Evolutionary conservation across 2,888 invertebrate species (phyloP), one percentile per base, ranked within the genome.

Genomic region (Ormyrus labotus): DNA sequence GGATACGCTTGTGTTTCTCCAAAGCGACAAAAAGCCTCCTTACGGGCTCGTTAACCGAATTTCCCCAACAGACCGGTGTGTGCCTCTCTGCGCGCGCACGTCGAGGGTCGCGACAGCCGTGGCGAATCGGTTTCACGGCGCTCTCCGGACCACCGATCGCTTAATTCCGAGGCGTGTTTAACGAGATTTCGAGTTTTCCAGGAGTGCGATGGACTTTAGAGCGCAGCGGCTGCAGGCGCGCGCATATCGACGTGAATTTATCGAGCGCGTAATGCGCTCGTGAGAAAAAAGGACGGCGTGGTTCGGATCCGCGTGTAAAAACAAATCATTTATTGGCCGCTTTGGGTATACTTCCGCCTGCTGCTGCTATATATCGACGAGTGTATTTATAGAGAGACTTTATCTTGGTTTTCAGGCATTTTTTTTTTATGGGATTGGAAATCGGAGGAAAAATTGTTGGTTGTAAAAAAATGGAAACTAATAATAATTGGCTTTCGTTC

Each of bases 111-210:
- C 6, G 58, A 45, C 51, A 53, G 48, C 8, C 87, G 85, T 85
- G 80, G 81, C 88, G 82, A 90, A 90, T 90, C 86, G 85, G 90
- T 90, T 88, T 85, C 71, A 84, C 83, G 83, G 85, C 80, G 83
- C 82, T 84, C 85, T 84, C 13, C 34, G 65, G 81, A 83, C 84
- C 85, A 82, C 83, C 85, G 84, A 84, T 86, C 81, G 76, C 85
- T 84, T 86, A 88, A 90, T 90, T 90, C 89, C 90, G 89, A 88
- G 69, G 77, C 82, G 82, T 84, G 13, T 84, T 83, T 84, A 84
- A 84, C 81, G 83, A 82, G 81, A 83, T 83, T 82, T 83, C 68
- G 67, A 81, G 60, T 78, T 81, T 82, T 68, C 77, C 79, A 70
- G 60, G 55, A 60, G 60, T 19, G 19, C 19, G 19, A 1, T 0